Percentiles rank a stretch among this genome's conserved stretches.
phyloP scores from a whole-genome alignment of 2,888 invertebrate species.

The Pardosa pseudoannulata region DNA sequence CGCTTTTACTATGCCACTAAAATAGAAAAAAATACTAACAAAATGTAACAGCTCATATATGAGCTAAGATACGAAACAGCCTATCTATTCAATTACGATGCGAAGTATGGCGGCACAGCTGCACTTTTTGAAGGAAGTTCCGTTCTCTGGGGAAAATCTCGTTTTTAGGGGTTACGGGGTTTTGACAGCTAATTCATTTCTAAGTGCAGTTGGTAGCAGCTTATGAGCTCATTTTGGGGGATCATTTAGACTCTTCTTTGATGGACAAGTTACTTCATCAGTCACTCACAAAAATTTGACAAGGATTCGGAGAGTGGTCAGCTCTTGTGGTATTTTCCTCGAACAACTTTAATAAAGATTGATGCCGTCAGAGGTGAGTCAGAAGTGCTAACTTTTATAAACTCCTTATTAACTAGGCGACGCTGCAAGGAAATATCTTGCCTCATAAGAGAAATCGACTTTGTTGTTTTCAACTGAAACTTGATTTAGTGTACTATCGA shows the following conservation, averaged over 20 bases:
- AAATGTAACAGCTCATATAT: conserved; percentile 11
- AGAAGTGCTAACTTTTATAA: too few relatives aligned
- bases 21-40: conserved; percentile 20
- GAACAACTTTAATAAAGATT: conserved; percentile 54
- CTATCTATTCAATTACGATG: conserved; percentile 69
- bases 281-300: conserved; percentile 53
- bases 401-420: too few relatives aligned
- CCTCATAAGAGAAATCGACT: too few relatives aligned
- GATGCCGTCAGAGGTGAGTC: conserved; percentile 42
- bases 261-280: conserved; percentile 67
- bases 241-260: conserved; percentile 59
- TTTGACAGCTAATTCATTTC: conserved; percentile 72
- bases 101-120: conserved; percentile 39
- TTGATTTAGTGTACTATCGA: too few relatives aligned
- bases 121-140: conserved; percentile 27
- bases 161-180: conserved; percentile 42
- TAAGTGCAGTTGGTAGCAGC: conserved; percentile 61
- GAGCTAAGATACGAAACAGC: conserved; percentile 43
- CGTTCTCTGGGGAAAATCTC: conserved; percentile 55
- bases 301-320: conserved; percentile 25
- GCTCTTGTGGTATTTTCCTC: conserved; percentile 6
- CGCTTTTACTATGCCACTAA: conserved; percentile 13
- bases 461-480: too few relatives aligned
- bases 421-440: too few relatives aligned
- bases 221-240: conserved; percentile 45